Conservation (phyloP, 2,113 vertebrate species). For the Chlamydotis undulata region DNA sequence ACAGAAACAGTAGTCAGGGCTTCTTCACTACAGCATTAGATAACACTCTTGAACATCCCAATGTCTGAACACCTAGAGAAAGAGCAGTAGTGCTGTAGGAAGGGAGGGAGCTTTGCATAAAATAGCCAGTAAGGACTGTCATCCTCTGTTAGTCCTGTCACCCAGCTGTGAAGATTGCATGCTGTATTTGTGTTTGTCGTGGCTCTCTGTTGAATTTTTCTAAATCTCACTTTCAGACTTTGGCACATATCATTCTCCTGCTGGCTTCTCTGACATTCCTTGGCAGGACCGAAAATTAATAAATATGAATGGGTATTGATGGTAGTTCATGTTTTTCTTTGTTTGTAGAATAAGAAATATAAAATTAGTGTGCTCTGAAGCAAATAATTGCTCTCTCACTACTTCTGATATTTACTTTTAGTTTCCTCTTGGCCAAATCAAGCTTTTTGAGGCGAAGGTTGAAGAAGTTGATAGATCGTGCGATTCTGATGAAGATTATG, state of each 20-base stretch:
- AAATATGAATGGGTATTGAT: not conserved
- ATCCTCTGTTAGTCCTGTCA: not conserved
- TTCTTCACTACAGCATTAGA: not conserved
- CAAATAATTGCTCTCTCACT: not conserved
- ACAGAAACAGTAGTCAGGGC: not conserved
- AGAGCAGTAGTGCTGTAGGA: not conserved
- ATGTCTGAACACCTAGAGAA: not conserved
- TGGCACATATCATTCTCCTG: not conserved
- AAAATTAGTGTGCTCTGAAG: not conserved
- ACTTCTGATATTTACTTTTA: conserved; percentile 63
- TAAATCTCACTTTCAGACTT: not conserved
- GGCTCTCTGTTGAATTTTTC: not conserved
- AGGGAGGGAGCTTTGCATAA: not conserved
- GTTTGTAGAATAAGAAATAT: not conserved
- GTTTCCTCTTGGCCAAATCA: conserved; percentile 97
- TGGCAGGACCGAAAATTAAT: not conserved
- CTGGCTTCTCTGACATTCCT: not conserved
- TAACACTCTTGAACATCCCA: not conserved
- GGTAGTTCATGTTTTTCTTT: not conserved
- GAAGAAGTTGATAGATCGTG: conserved; percentile 92
- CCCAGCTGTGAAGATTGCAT: not conserved
- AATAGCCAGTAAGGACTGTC: not conserved
- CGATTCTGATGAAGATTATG: conserved; percentile 89
- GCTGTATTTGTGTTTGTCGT: not conserved
- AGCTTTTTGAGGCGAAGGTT: conserved; percentile 89